Conservation (phyloP, 2,888 invertebrate species). For the Drosophila paracracens region DNA sequence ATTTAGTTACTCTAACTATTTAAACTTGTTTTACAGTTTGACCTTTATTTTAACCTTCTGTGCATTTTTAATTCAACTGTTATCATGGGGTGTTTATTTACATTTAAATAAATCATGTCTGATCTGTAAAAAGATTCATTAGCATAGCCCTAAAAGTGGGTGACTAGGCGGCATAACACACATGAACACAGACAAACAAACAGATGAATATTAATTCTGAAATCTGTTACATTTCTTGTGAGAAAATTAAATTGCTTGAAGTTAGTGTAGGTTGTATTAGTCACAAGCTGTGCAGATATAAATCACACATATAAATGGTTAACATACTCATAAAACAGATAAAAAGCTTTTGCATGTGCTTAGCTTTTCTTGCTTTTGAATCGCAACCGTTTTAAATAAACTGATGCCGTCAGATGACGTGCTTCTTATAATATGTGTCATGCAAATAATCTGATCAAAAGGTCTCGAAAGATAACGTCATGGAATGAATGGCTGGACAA, state of each 20-base stretch:
- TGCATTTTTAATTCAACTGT: not conserved
- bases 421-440: constrained; percentile 45
- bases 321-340: not conserved
- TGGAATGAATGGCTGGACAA: not conserved
- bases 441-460: not conserved
- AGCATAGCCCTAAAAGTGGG: not conserved
- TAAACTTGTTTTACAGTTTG: not conserved
- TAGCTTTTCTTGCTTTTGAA: constrained; percentile 7
- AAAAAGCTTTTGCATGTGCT: constrained; percentile 10
- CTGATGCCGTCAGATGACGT: constrained; percentile 51
- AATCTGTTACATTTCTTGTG: not conserved
- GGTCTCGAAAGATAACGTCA: constrained; percentile 39
- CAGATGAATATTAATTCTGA: not conserved
- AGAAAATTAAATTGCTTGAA: not conserved
- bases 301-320: constrained; percentile 2
- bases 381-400: constrained; percentile 11
- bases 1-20: not conserved
- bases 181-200: not conserved
- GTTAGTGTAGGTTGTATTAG: constrained; percentile 15
- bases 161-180: not conserved
- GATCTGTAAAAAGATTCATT: not conserved
- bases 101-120: not conserved
- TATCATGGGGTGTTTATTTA: not conserved
- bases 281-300: constrained; percentile 22
- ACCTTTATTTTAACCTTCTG: not conserved